These are phyloP conservation scores for Sarcoramphus papa DNA, from an alignment of 2,797 vertebrate species.

Conservation along the genomic window DNA sequence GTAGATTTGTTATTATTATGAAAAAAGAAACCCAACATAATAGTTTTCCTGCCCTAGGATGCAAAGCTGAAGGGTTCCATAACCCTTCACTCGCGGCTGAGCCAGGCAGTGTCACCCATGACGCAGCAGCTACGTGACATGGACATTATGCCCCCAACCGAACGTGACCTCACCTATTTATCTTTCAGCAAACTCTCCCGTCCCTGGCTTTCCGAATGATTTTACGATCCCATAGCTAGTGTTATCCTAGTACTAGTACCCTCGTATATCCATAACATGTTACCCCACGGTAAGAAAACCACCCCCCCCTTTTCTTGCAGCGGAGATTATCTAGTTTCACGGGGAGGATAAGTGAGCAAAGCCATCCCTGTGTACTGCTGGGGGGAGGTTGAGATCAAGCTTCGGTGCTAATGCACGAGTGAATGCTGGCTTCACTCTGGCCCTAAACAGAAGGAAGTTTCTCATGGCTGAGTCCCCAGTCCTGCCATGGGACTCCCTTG, in stretches of 20 bases:
- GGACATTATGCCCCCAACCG: neutral
- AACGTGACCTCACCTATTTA: neutral
- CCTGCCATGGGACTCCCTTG: neutral
- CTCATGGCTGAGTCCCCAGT: neutral
- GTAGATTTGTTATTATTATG: neutral
- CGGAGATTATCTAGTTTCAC: neutral
- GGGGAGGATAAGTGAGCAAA: neutral
- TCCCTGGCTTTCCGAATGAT: neutral
- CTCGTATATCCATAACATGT: rapidly evolving
- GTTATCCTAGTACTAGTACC: neutral
- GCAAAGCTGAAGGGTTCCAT: neutral
- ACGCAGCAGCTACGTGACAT: rapidly evolving
- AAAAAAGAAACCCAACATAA: neutral
- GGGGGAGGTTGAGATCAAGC: neutral
- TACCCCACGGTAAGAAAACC: neutral
- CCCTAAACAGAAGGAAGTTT: neutral
- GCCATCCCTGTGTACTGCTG: neutral
- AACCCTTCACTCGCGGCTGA: neutral
- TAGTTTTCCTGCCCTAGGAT: neutral
- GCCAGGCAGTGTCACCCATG: neutral
- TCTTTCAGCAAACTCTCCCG: neutral
- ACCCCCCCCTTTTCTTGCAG: neutral
- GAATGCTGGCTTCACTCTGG: neutral
- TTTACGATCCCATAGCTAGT: neutral
- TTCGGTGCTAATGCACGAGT: neutral